Base-by-base conservation (phyloP, 2,888 invertebrate genomes). In the Tetanocera ferruginea region DNA sequence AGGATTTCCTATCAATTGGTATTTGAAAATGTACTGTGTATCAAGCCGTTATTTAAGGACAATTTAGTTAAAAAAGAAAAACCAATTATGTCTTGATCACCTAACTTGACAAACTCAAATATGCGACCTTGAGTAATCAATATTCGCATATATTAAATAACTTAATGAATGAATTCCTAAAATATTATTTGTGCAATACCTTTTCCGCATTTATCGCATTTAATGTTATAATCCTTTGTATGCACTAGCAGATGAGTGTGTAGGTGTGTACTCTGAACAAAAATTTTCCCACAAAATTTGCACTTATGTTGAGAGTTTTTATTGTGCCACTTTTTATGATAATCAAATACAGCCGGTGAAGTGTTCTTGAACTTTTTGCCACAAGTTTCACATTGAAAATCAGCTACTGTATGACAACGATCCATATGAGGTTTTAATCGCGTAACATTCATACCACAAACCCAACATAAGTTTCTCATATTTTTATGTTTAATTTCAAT, bases 301-400 rank as follows among this genome's bases (percentile, higher is more conserved):
- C 60, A 60, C 17, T 60, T 60, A 25, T 60, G 25, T 60, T 60
- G 28, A 60, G 6, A 6, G 9, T 60, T 60, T 14, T 17, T 60
- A 17, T 60, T 60, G 14, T 60, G 60, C 60, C 60, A 60, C 60
- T 25, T 60, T 60, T 60, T 25, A 23, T 60, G 60, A 11, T 60
- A 60, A 14, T 60, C 11, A 28, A 60, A 60, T 28, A 14, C 14
- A 9, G 60, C 60, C 25, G 17, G 9, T 28, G 60, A 60, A 60
- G 9, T 23, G 28, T 60, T 60, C 25, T 28, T 28, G 28, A 60
- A 60, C 28, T 60, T 60, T 28, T 60, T 60, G 5, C 60, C 60
- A 9, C 60, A 60, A 28, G 23, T 60, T 60, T 19, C 28, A 28
- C 60, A 60, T 2, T 23, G 8, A 60, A 60, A 60, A 60, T 60